Evolutionary conservation across 2,113 vertebrate species (phyloP).

Genomic region (Sylvilagus bachmani): DNA sequence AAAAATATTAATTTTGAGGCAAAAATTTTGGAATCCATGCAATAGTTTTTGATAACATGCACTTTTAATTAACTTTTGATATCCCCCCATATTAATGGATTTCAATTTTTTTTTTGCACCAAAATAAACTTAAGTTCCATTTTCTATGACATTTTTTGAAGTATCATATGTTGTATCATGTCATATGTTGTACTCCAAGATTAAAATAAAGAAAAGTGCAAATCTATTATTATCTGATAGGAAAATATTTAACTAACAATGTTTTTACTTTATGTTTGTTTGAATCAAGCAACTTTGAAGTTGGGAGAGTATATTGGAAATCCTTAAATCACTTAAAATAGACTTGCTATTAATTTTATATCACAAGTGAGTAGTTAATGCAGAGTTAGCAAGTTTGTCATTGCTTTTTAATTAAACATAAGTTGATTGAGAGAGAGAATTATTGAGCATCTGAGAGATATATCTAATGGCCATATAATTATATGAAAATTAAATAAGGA

Average conservation of each 20-base stretch:
- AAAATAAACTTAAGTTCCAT: too few species aligned
- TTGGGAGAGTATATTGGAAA: constrained; percentile 72
- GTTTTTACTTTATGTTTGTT: constrained; percentile 77
- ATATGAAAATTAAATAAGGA: constrained; percentile 89
- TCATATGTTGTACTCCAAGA: not conserved
- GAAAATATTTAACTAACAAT: constrained; percentile 55
- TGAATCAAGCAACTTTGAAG: constrained; percentile 66
- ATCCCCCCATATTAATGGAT: too few species aligned
- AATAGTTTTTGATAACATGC: too few species aligned
- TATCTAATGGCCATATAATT: constrained; percentile 89
- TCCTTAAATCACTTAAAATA: constrained; percentile 80
- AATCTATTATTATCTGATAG: not conserved
- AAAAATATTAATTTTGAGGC: too few species aligned
- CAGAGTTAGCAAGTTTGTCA: constrained; percentile 84
- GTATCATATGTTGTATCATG: not conserved
- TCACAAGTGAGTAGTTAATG: constrained; percentile 84
- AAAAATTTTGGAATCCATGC: too few species aligned
- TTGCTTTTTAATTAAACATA: constrained; percentile 89
- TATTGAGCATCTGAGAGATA: constrained; percentile 88
- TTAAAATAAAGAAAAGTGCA: constrained; percentile 50
- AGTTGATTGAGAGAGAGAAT: constrained; percentile 87
- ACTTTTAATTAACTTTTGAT: too few species aligned
- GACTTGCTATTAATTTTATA: constrained; percentile 81
- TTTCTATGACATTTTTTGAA: too few species aligned
- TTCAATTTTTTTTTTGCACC: too few species aligned